Conservation (phyloP, 2,797 vertebrate species). For the Peromyscus eremicus region DNA sequence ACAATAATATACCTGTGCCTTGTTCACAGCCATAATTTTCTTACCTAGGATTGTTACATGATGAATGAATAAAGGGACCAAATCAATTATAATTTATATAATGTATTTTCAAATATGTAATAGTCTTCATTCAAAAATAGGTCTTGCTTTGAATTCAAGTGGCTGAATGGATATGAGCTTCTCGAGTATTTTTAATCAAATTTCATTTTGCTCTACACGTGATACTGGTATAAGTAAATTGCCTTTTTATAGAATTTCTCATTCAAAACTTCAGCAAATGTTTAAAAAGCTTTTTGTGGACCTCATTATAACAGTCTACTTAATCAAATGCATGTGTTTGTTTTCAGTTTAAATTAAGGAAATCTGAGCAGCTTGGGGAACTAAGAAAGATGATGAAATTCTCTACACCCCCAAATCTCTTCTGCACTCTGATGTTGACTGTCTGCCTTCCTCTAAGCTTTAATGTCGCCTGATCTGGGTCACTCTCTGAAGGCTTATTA, state of each 20-base stretch:
- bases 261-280: neutral
- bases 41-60: neutral
- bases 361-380: neutral
- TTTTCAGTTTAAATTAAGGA: constrained; percentile 26
- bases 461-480: constrained; percentile 10
- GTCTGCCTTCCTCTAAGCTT: constrained; percentile 1
- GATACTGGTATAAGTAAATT: neutral
- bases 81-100: neutral
- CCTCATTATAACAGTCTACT: neutral
- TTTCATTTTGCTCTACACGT: neutral
- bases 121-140: neutral
- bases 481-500: constrained; percentile 48
- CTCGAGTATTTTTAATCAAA: neutral
- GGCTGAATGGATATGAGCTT: neutral
- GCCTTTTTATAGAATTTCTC: neutral
- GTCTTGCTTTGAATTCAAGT: constrained; percentile 38
- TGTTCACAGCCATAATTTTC: neutral
- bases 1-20: neutral
- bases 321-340: neutral
- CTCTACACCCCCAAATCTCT: neutral
- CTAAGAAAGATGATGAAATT: neutral
- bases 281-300: constrained; percentile 32
- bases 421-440: neutral
- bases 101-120: neutral
- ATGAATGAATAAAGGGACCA: neutral